Evolutionary conservation across 2,888 invertebrate species (phyloP), one percentile per base, ranked within the genome.

Genomic region (Caenorhabditis sinica): DNA sequence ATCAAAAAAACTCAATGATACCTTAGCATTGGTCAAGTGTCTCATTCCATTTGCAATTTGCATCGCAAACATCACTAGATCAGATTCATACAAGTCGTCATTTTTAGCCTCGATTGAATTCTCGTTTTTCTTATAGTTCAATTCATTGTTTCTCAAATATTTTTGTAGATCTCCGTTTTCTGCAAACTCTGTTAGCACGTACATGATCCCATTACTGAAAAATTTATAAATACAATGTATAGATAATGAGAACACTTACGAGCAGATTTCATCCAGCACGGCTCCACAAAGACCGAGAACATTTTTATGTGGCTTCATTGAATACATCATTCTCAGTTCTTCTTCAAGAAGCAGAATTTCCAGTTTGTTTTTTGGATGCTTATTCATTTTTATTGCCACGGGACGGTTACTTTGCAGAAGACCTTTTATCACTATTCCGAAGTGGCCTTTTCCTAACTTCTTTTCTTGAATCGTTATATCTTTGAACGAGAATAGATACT

Each of bases 31-130:
- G 1, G 97, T 96, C 86, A 98, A 94, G 94, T 98, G 98, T 88
- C 97, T 97, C 98, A 98, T 98, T 85, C 98, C 98, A 79, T 96
- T 95, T 0, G 98, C 97, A 3, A 98, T 96, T 94, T 98, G 98
- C 93, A 96, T 97, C 0, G 97, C 96, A 93, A 97, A 98, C 1
- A 97, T 97, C 13, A 98, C 96, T 73, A 98, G 94, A 93, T 97
- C 88, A 6, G 80, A 74, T 9, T 85, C 85, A 0, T 79, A 61
- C n/a, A 86, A 15, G 6, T 2, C 33, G 1, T 61, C 6, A n/a
- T 15, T 2, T n/a, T n/a, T n/a, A n/a, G n/a, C n/a, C n/a, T n/a
- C n/a, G n/a, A n/a, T n/a, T n/a, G n/a, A n/a, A n/a, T n/a, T n/a
- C n/a, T n/a, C n/a, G n/a, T n/a, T n/a, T 33, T n/a, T 11, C n/a